A percentile compares a stretch with the other conserved stretches of the same genome.
Evolutionary conservation across 2,113 vertebrate genomes (phyloP).

Genomic region (Brevimyrus niger): DNA sequence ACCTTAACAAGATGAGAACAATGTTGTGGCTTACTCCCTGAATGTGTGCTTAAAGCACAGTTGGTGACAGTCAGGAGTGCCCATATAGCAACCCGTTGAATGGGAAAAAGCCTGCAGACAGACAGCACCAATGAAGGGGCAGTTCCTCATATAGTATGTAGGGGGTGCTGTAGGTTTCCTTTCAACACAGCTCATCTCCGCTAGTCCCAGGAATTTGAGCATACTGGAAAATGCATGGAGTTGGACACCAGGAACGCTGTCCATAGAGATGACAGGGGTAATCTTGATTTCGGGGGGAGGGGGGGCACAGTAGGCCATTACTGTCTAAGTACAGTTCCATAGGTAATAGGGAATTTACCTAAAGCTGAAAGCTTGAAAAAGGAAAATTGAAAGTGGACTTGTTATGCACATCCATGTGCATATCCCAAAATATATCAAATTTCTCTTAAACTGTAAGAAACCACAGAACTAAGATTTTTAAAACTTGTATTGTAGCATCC

Average conservation of each 20-base stretch:
- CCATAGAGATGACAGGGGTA: not conserved
- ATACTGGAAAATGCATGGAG: not conserved
- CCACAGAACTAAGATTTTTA: not conserved
- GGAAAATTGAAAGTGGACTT: not conserved
- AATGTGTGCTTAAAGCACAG: not conserved
- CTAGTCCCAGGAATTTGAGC: not conserved
- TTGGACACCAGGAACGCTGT: not conserved
- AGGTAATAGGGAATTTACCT: not conserved
- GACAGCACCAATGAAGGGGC: not conserved
- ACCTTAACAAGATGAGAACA: not conserved
- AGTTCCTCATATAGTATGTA: not conserved
- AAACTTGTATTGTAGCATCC: not conserved
- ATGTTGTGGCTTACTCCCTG: not conserved
- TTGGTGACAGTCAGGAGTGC: not conserved
- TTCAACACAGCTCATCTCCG: not conserved
- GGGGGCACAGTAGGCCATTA: not conserved
- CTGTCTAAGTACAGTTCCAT: not conserved
- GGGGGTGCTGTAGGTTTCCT: not conserved
- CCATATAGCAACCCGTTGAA: not conserved
- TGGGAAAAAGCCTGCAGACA: not conserved
- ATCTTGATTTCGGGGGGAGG: not conserved
- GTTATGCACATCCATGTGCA: not conserved
- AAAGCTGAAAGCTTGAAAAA: not conserved
- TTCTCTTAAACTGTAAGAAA: slow-evolving; percentile 14
- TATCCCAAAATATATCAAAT: slow-evolving; percentile 1